These are phyloP conservation scores for Sarcophaga variegata DNA, from an alignment of 2,888 invertebrate species.

Conservation along the genomic window DNA sequence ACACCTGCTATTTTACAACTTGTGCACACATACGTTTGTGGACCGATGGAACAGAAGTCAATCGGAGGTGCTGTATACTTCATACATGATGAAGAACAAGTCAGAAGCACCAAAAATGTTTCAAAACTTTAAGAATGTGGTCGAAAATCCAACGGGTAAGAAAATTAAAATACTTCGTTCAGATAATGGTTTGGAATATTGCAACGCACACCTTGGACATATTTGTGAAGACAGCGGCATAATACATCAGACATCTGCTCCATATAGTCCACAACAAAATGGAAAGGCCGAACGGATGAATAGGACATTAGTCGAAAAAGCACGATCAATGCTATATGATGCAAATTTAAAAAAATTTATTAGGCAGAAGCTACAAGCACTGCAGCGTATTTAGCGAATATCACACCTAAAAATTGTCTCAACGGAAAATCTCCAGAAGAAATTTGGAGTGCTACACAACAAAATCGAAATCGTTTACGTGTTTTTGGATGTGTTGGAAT, in stretches of 20 bases:
- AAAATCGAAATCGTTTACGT: neutral
- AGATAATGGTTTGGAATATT: conserved; percentile 26
- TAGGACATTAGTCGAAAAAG: conserved; percentile 9
- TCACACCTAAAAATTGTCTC: neutral
- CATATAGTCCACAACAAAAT: conserved; percentile 28
- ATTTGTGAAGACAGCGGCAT: conserved; percentile 27
- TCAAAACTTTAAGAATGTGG: conserved; percentile 30
- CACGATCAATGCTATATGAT: conserved; percentile 22
- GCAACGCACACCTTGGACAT: conserved; percentile 15
- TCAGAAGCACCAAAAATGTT: conserved; percentile 36
- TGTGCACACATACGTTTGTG: conserved; percentile 25
- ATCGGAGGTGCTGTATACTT: conserved; percentile 20
- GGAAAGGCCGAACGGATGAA: conserved; percentile 24
- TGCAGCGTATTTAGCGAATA: conserved; percentile 17
- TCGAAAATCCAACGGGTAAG: conserved; percentile 35
- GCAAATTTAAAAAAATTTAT: conserved; percentile 13
- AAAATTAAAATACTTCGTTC: conserved; percentile 27
- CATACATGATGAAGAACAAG: conserved; percentile 28
- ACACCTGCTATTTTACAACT: neutral
- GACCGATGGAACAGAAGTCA: conserved; percentile 4
- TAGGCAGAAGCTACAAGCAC: conserved; percentile 24
- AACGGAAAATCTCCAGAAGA: conserved; percentile 18
- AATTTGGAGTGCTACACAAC: conserved; percentile 14
- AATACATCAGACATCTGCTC: conserved; percentile 2
- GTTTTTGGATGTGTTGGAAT: conserved; percentile 13